phyloP scores from a whole-genome alignment of 1,140 invertebrate species.

The Leptopilina clavipes region DNA sequence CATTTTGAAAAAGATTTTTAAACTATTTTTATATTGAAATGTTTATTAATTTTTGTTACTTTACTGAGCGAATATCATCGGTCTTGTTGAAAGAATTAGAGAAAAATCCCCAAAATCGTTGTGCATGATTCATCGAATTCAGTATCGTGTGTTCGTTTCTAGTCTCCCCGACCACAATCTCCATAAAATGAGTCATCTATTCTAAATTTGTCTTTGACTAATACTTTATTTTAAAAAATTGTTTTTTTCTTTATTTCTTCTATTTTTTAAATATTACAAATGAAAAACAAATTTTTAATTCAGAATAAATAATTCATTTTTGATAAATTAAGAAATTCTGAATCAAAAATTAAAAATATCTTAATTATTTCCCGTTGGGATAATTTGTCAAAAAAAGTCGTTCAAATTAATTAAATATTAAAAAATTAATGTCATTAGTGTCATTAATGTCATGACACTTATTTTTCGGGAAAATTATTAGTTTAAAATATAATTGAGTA shows the following conservation, averaged over 20 bases:
- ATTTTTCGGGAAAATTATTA: too few species aligned
- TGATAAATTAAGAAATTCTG: too few species aligned
- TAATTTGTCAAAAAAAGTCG: too few species aligned
- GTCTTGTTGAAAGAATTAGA: not conserved
- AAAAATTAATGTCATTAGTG: too few species aligned
- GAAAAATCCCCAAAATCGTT: conserved; percentile 19
- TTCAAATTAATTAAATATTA: too few species aligned
- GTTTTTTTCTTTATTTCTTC: too few species aligned
- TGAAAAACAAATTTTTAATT: not conserved
- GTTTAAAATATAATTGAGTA: too few species aligned
- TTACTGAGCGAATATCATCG: not conserved
- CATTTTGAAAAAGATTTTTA: not conserved
- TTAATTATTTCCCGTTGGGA: too few species aligned
- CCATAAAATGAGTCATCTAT: not conserved
- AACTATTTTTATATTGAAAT: not conserved
- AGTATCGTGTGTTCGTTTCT: not conserved
- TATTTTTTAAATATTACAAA: not conserved
- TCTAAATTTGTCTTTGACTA: conserved; percentile 12
- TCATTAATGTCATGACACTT: too few species aligned
- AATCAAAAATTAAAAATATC: too few species aligned
- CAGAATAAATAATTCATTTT: too few species aligned
- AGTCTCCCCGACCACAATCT: conserved; percentile 3
- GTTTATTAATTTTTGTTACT: not conserved
- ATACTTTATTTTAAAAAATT: not conserved
- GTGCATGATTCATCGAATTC: conserved; percentile 3